A percentile compares a stretch with the other conserved stretches of the same genome.
phyloP scores from a whole-genome alignment of 2,113 vertebrate species.

The Cricetomys ansorgei region DNA sequence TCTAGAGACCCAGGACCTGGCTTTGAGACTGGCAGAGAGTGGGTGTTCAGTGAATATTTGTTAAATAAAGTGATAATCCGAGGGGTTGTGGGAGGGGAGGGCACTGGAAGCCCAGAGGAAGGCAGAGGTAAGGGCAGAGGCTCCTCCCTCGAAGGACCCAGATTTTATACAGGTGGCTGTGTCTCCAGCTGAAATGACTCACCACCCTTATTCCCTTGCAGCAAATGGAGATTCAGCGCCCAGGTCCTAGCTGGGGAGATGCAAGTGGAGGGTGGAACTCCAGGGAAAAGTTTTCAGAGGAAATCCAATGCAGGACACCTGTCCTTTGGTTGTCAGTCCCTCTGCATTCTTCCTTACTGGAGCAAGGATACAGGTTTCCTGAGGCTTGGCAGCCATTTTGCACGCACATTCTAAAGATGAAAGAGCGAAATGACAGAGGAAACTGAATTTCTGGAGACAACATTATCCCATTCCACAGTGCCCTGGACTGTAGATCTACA shows the following conservation, averaged over 20 bases:
- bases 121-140: not conserved
- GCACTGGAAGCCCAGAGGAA: conserved; percentile 5
- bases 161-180: not conserved
- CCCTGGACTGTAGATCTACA: not conserved
- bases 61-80: conserved; percentile 37
- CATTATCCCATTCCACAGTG: not conserved
- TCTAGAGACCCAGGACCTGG: conserved; percentile 21
- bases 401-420: not conserved
- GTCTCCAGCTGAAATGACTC: not conserved
- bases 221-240: not conserved
- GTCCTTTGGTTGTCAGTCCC: not conserved
- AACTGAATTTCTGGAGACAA: not conserved
- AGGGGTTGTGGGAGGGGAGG: not conserved
- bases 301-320: not conserved
- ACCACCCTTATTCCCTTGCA: not conserved
- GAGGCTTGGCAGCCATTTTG: not conserved
- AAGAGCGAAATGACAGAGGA: not conserved
- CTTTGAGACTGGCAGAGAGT: not conserved
- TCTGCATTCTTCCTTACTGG: not conserved
- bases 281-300: conserved; percentile 31
- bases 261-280: not conserved
- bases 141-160: not conserved
- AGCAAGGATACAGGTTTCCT: conserved; percentile 11
- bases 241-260: not conserved
- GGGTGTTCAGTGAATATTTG: conserved; percentile 16